A percentile compares a stretch with the other conserved stretches of the same genome.
Conservation (phyloP, 2,797 vertebrate genomes). For the Cichlasoma orientale region DNA sequence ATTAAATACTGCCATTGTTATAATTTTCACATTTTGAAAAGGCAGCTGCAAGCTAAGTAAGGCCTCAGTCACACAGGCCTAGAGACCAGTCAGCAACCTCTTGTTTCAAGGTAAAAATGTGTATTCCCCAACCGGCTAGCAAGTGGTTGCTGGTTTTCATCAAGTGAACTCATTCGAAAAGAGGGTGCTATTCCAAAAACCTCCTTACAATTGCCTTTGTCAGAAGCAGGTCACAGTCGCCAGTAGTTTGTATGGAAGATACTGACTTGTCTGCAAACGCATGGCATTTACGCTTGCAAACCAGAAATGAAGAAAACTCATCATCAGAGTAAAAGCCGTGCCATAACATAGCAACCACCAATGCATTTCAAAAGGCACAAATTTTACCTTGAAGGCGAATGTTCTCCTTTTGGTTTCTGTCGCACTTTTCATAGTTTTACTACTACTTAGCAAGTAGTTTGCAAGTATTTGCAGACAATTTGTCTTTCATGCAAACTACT, state of each 20-base stretch:
- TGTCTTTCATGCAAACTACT: background rate
- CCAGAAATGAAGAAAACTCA: background rate
- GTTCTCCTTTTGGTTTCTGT: background rate
- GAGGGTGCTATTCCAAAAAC: background rate
- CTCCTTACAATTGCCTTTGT: background rate
- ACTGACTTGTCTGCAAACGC: background rate
- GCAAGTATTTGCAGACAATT: background rate
- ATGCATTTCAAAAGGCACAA: background rate
- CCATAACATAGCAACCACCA: background rate
- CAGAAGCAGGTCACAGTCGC: background rate
- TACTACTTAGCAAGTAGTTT: background rate
- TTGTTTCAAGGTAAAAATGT: background rate
- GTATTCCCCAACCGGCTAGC: background rate
- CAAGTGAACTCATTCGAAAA: background rate
- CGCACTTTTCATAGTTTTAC: background rate
- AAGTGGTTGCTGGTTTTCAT: background rate
- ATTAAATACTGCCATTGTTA: background rate
- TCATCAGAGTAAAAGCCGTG: background rate
- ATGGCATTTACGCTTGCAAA: background rate
- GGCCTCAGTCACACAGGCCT: background rate
- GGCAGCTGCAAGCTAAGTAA: background rate
- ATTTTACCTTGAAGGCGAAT: background rate
- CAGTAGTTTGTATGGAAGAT: background rate
- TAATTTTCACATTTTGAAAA: background rate
- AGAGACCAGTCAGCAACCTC: rapidly evolving